Conservation (phyloP, 2,113 vertebrate species). For the Menidia beryllina region DNA sequence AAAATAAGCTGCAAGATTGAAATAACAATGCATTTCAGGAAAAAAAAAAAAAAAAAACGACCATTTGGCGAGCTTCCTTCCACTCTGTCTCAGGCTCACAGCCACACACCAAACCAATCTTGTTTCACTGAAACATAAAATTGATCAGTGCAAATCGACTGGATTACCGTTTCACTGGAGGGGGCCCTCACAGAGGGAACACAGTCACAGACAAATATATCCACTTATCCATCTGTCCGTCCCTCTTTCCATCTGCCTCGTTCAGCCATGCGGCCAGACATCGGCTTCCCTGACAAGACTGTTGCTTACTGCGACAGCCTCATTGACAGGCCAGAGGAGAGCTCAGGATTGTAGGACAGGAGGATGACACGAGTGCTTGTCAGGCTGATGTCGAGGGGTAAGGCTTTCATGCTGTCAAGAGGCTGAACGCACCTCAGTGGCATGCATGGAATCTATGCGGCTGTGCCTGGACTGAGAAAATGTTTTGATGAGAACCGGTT, state of each 20-base stretch:
- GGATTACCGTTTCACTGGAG: constrained; percentile 41
- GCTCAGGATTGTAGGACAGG: constrained; percentile 39
- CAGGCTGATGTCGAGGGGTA: constrained; percentile 43
- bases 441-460: constrained; percentile 46
- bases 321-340: constrained; percentile 54
- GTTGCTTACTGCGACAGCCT: constrained; percentile 52
- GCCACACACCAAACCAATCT: constrained; percentile 38
- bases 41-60: no score
- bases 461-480: neutral
- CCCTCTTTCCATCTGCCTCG: constrained; percentile 34
- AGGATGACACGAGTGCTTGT: constrained; percentile 45
- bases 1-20: constrained; percentile 30
- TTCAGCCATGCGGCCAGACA: constrained; percentile 30
- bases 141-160: constrained; percentile 55
- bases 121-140: constrained; percentile 45
- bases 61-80: constrained; percentile 23
- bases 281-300: constrained; percentile 46
- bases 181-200: constrained; percentile 7
- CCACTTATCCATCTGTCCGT: constrained; percentile 48
- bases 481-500: constrained; percentile 52
- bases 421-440: constrained; percentile 46
- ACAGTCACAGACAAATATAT: constrained; percentile 38
- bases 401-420: constrained; percentile 33
- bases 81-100: constrained; percentile 33
- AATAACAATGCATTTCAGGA: constrained; percentile 30